Evolutionary conservation across 2,113 vertebrate species (phyloP).

Genomic region (Brachirus orientalis): DNA sequence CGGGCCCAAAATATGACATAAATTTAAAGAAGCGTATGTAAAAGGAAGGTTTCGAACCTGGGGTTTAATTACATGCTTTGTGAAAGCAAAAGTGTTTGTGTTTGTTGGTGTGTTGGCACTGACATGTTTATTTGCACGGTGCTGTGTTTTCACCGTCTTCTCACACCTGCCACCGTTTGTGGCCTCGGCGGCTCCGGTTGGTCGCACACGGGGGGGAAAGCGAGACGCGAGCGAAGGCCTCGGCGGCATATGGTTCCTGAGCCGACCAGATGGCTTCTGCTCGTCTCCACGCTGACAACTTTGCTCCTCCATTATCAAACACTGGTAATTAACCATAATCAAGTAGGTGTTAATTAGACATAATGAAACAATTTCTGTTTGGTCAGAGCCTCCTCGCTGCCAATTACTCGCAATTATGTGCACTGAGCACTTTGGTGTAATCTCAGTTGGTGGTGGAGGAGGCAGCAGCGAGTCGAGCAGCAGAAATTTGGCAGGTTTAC

Average conservation of each 20-base stretch:
- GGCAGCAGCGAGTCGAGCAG: slow-evolving; percentile 64
- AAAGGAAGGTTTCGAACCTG: slow-evolving; percentile 5
- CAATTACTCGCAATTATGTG: slow-evolving; percentile 95
- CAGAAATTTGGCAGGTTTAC: slow-evolving; percentile 89
- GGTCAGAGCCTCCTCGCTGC: slow-evolving; percentile 93
- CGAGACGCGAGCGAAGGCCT: too few relatives aligned
- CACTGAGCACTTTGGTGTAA: slow-evolving; percentile 84
- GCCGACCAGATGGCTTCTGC: slow-evolving; percentile 91
- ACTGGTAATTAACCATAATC: slow-evolving; percentile 97
- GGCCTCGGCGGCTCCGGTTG: slow-evolving; percentile 73
- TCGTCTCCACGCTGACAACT: slow-evolving; percentile 93
- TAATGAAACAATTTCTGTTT: slow-evolving; percentile 97
- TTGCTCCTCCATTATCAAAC: slow-evolving; percentile 94
- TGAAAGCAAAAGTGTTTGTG: neutral
- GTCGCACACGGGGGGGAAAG: too few relatives aligned
- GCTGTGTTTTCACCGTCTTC: slow-evolving; percentile 68
- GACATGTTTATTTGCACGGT: slow-evolving; percentile 64
- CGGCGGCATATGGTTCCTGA: slow-evolving; percentile 84
- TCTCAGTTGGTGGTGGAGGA: slow-evolving; percentile 47
- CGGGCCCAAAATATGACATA: neutral
- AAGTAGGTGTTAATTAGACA: slow-evolving; percentile 99
- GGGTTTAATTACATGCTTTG: slow-evolving; percentile 35
- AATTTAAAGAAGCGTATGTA: slow-evolving; percentile 3
- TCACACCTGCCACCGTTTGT: slow-evolving; percentile 78
- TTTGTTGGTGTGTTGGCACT: slow-evolving; percentile 5